Evolutionary conservation across 2,797 vertebrate species (phyloP), one percentile per base, ranked within the genome.

Genomic region (Myioborus melanocephalus): DNA sequence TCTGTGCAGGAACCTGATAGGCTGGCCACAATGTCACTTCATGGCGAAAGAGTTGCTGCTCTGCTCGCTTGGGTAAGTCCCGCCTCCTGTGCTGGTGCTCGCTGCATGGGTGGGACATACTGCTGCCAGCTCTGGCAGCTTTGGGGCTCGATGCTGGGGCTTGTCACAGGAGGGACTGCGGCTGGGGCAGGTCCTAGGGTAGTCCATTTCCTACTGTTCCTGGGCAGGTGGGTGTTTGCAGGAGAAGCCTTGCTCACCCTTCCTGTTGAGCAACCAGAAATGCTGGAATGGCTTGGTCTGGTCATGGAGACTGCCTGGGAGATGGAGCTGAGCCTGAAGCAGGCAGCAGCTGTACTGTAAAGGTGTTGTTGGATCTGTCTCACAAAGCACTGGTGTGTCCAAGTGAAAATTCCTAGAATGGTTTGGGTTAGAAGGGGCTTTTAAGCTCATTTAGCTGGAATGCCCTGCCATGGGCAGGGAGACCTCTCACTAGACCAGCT

Each of bases 51-150:
- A 83, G 97, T 95, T 3, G 83, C 96, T 6, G 97, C 98, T 20
- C 97, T 98, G 35, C 97, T 98, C 10, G 93, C 96, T n/a, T 98
- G 98, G 98, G 98, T 98, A 95, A 91, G 95, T 95, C 59, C n/a
- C 19, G 57, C 8, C 30, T 53, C 50, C 73, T 79, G 37, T 8
- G 5, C 43, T 1, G 0, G 8, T 50, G 55, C 22, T 49, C 0
- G 1, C 57, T 49, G 63, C 2, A 2, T 7, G 22, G 64, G 27
- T 55, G 52, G 75, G 60, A 60, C 0, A 3, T 18, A 71, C 56
- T 49, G 70, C n/a, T 43, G 22, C 59, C 4, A 16, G 32, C n/a
- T 8, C 39, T 18, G 24, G 17, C 1, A 4, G 35, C n/a, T 18
- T 35, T 2, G 6, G 16, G 47, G 5, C 49, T 7, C 0, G 0